Conservation (phyloP, 2,888 invertebrate genomes). For the Drosophila parthenogenetica region DNA sequence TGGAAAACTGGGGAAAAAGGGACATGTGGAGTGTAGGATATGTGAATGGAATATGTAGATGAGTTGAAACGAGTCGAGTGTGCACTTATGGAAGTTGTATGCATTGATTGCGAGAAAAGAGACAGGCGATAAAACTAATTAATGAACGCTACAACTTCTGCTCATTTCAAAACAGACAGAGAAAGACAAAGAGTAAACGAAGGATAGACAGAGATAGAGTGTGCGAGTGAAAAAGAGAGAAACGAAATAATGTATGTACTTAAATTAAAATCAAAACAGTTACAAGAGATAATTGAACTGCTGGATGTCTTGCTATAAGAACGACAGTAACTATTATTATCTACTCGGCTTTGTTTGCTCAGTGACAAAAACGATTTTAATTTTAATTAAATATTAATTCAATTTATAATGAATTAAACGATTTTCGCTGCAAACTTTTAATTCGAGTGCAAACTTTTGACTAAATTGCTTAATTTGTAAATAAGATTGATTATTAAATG, state of each 20-base stretch:
- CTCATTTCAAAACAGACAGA: slow-evolving; percentile 3
- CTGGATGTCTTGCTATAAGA: neutral
- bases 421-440: neutral
- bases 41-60: slow-evolving; percentile 32
- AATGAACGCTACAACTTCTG: slow-evolving; percentile 42
- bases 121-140: slow-evolving; percentile 53
- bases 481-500: too few relatives aligned
- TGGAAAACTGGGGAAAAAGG: slow-evolving; percentile 15
- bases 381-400: slow-evolving; percentile 11
- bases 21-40: slow-evolving; percentile 28
- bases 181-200: neutral
- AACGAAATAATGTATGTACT: slow-evolving; percentile 7
- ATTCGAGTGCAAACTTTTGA: neutral
- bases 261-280: slow-evolving; percentile 25
- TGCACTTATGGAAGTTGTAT: slow-evolving; percentile 34
- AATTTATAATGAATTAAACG: neutral
- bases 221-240: neutral
- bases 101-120: slow-evolving; percentile 44
- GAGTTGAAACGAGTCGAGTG: slow-evolving; percentile 24
- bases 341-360: neutral
- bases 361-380: neutral
- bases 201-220: neutral
- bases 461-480: neutral
- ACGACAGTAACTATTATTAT: neutral
- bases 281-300: slow-evolving; percentile 17